These are phyloP conservation scores for Squalus acanthias DNA, from an alignment of 2,797 vertebrate species.

Conservation along the genomic window DNA sequence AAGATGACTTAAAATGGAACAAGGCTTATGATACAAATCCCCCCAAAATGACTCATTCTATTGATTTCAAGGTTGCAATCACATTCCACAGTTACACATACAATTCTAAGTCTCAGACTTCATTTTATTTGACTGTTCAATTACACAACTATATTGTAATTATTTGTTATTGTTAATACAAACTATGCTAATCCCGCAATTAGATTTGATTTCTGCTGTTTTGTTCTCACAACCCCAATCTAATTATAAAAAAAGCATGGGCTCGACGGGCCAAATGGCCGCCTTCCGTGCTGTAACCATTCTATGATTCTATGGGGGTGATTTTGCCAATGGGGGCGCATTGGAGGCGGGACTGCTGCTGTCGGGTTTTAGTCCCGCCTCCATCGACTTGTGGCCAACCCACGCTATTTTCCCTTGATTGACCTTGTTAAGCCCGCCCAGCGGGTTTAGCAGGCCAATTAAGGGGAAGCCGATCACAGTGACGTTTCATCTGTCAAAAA, in stretches of 20 bases:
- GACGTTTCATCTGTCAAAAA: too few species aligned
- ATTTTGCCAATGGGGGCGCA: too few species aligned
- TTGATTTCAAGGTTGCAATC: neutral
- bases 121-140: neutral
- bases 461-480: too few species aligned
- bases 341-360: too few species aligned
- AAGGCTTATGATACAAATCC: neutral
- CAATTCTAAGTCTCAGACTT: neutral
- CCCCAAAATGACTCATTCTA: neutral
- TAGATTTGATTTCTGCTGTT: neutral
- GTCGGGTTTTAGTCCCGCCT: too few species aligned
- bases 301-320: too few species aligned
- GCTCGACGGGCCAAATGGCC: too few species aligned
- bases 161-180: neutral
- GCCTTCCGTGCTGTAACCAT: too few species aligned
- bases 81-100: neutral
- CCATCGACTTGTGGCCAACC: too few species aligned
- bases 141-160: neutral
- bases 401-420: too few species aligned
- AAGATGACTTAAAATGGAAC: neutral
- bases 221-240: neutral
- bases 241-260: neutral
- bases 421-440: too few species aligned
- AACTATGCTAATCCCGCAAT: neutral
- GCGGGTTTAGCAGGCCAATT: too few species aligned